Evolutionary conservation across 2,888 invertebrate species (phyloP).

Genomic region (Cheilosia pagana): DNA sequence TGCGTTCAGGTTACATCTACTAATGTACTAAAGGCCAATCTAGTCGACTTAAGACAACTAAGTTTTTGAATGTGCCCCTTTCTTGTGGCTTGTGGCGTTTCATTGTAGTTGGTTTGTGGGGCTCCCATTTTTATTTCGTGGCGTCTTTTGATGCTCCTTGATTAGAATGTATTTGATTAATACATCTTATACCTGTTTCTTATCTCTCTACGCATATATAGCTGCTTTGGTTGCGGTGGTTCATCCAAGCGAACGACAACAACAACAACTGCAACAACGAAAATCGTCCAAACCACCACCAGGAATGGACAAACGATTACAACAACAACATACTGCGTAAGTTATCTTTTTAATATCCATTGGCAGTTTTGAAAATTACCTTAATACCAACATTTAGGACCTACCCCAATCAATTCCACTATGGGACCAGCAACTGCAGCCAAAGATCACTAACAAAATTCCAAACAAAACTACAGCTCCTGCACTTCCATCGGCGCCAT

Average conservation of each 20-base stretch:
- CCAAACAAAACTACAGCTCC: no score
- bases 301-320: constrained; percentile 7
- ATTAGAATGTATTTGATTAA: no score
- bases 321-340: constrained; percentile 29
- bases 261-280: neutral
- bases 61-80: no score
- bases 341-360: neutral
- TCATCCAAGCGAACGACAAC: neutral
- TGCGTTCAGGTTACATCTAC: no score
- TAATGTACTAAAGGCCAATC: no score
- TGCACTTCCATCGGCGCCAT: constrained; percentile 4
- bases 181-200: no score
- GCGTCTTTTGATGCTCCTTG: no score
- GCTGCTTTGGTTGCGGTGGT: neutral
- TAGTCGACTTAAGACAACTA: no score
- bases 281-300: constrained; percentile 21
- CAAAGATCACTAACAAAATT: neutral
- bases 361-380: neutral
- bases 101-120: no score
- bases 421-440: neutral
- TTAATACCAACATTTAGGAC: neutral
- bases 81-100: no score
- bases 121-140: no score
- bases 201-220: no score
- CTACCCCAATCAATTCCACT: neutral